These are phyloP conservation scores for Scolopax bukidnonensis DNA, from an alignment of 2,797 vertebrate species.

Conservation along the genomic window DNA sequence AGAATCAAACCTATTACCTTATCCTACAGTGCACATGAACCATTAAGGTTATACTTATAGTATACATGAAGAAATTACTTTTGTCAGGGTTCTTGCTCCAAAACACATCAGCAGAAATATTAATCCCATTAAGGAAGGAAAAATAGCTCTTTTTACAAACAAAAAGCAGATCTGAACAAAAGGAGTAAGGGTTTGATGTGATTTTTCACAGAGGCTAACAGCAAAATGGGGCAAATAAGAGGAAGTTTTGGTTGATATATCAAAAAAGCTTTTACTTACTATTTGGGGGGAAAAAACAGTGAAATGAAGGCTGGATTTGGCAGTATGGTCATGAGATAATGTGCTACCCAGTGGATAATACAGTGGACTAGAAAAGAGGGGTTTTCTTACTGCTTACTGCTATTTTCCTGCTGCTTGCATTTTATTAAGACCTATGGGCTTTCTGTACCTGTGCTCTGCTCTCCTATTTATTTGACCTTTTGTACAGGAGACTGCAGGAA, in stretches of 20 bases:
- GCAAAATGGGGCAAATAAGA: not conserved
- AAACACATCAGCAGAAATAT: not conserved
- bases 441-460: not conserved
- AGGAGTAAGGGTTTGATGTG: not conserved
- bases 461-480: not conserved
- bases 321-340: not conserved
- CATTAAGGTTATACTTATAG: not conserved
- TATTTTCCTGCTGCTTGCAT: not conserved
- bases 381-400: not conserved
- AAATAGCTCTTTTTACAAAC: not conserved
- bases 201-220: not conserved
- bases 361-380: not conserved
- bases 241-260: not conserved
- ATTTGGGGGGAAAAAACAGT: not conserved
- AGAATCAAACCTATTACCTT: not conserved
- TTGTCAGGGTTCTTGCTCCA: not conserved
- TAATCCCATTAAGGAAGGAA: not conserved
- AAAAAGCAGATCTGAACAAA: not conserved
- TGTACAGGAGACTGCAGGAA: not conserved
- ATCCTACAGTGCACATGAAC: rapidly evolving
- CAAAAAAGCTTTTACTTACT: not conserved
- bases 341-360: not conserved
- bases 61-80: not conserved
- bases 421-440: not conserved
- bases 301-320: not conserved